phyloP scores from a whole-genome alignment of 2,888 invertebrate species.

The Thereva nobilitata region DNA sequence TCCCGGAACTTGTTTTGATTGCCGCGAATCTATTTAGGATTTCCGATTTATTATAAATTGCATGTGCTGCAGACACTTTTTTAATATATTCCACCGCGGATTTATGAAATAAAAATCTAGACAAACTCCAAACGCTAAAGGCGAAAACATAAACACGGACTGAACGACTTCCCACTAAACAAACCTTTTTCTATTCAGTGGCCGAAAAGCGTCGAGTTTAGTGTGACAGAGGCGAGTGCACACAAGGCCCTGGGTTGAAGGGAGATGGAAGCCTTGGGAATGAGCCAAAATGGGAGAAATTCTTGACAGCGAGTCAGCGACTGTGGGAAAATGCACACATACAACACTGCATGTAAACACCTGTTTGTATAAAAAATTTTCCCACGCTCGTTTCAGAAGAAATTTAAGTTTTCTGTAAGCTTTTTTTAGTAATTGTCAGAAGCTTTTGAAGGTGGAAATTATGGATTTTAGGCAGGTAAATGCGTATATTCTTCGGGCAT shows the following conservation, averaged over 20 bases:
- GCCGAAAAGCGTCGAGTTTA: constrained; percentile 42
- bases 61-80: background rate
- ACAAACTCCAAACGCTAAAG: constrained; percentile 18
- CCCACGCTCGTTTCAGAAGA: constrained; percentile 45
- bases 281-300: constrained; percentile 31
- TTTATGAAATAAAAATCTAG: constrained; percentile 10
- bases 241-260: background rate
- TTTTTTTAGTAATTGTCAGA: background rate
- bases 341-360: constrained; percentile 43
- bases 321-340: constrained; percentile 46
- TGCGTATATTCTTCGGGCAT: no score
- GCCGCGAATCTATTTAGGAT: background rate
- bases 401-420: background rate
- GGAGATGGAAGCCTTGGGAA: constrained; percentile 10
- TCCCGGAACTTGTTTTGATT: constrained; percentile 26
- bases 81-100: background rate
- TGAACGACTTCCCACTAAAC: constrained; percentile 47
- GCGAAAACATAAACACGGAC: constrained; percentile 50
- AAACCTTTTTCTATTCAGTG: constrained; percentile 48
- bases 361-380: constrained; percentile 47
- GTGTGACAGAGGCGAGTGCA: constrained; percentile 27
- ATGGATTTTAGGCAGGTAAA: no score
- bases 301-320: constrained; percentile 12
- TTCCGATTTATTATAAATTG: background rate
- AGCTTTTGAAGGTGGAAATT: background rate